Evolutionary conservation across 2,888 invertebrate genomes (phyloP).

Genomic region (Acanthoscelides obtectus): DNA sequence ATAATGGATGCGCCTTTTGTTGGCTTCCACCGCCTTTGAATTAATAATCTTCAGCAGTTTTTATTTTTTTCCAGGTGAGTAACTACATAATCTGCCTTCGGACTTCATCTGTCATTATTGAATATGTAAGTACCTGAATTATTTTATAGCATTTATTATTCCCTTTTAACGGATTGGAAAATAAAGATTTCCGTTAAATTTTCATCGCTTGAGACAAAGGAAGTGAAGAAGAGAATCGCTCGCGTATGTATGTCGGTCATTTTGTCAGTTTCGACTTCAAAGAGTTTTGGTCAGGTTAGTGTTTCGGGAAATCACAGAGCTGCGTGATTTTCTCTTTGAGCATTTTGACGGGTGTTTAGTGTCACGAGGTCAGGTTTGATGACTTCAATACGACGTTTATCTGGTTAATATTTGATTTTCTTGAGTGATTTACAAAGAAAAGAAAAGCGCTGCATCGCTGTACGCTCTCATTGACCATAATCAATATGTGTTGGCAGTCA

Average conservation of each 20-base stretch:
- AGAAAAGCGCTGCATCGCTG: no score
- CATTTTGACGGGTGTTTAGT: background rate
- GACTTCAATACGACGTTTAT: background rate
- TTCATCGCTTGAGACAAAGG: background rate
- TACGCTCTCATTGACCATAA: no score
- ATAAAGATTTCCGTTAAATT: conserved; percentile 14
- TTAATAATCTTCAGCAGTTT: background rate
- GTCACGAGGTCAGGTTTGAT: background rate
- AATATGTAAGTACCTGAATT: conserved; percentile 19
- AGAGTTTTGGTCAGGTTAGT: background rate
- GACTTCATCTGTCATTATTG: conserved; percentile 10
- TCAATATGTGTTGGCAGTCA: no score
- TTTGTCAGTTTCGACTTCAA: background rate
- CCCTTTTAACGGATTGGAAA: conserved; percentile 14
- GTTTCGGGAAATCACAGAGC: background rate
- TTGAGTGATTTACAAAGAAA: no score
- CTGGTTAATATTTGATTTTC: background rate
- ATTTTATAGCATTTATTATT: conserved; percentile 17
- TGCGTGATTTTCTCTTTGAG: background rate
- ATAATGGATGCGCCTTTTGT: background rate
- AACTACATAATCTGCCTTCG: conserved; percentile 11
- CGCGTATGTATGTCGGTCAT: background rate
- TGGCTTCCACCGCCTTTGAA: background rate
- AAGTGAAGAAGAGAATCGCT: background rate
- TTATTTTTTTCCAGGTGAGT: conserved; percentile 20